Conservation (phyloP, 2,797 vertebrate species). For the Falco berigora region DNA sequence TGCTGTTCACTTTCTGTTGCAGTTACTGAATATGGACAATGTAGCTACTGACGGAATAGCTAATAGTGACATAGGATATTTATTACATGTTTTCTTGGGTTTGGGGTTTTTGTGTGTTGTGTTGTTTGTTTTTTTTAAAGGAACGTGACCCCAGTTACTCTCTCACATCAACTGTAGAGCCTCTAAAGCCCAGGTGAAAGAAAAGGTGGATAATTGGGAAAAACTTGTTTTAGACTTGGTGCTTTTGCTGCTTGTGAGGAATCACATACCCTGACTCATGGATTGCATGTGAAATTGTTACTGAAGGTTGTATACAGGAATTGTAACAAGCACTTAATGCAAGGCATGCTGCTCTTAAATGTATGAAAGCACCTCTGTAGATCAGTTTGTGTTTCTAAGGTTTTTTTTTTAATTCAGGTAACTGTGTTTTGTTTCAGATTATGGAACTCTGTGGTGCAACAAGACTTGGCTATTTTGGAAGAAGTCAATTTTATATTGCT, state of each 20-base stretch:
- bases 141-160: background rate
- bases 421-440: constrained; percentile 80
- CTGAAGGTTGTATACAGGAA: background rate
- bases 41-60: background rate
- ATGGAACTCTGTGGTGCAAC: constrained; percentile 96
- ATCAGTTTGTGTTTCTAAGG: background rate
- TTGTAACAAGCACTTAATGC: background rate
- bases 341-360: background rate
- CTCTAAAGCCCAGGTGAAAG: background rate
- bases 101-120: background rate
- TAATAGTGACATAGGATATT: background rate
- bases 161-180: background rate
- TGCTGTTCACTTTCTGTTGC: background rate
- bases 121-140: background rate
- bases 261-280: background rate
- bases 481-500: constrained; percentile 99
- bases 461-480: constrained; percentile 94
- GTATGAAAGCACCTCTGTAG: background rate
- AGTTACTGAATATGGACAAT: background rate
- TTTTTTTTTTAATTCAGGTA: background rate
- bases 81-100: background rate
- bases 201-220: background rate
- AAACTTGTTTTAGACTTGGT: background rate
- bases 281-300: background rate
- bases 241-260: background rate